Percentiles rank a stretch among this genome's conserved stretches.
phyloP scores from a whole-genome alignment of 2,888 invertebrate genomes.

The Busseola fusca region DNA sequence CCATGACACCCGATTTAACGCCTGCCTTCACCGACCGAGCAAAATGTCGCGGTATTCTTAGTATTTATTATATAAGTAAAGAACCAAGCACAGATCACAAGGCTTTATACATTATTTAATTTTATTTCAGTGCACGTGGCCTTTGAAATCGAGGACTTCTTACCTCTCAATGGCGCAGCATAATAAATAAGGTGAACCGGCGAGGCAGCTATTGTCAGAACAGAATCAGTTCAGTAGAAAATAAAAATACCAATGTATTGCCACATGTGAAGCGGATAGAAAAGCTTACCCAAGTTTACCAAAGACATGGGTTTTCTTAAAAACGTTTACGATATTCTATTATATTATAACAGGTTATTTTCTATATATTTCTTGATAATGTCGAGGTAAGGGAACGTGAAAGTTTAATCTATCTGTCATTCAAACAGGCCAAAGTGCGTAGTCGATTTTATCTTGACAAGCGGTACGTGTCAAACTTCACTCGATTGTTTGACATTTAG shows the following conservation, averaged over 20 bases:
- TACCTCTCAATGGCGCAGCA: constrained; percentile 30
- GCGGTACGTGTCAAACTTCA: constrained; percentile 63
- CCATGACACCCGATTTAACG: background rate
- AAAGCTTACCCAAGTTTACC: background rate
- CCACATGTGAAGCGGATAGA: constrained; percentile 17
- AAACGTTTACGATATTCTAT: constrained; percentile 19
- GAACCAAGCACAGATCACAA: constrained; percentile 37
- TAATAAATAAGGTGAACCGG: constrained; percentile 51
- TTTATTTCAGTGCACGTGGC: constrained; percentile 36
- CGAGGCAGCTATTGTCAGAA: constrained; percentile 42
- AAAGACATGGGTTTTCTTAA: constrained; percentile 18
- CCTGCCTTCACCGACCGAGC: background rate
- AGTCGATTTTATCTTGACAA: constrained; percentile 71
- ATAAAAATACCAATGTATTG: constrained; percentile 43
- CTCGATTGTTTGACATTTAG: constrained; percentile 67
- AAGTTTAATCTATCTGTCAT: constrained; percentile 70
- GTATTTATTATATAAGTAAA: constrained; percentile 14
- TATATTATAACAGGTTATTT: constrained; percentile 34
- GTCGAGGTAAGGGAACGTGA: constrained; percentile 54
- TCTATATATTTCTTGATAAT: constrained; percentile 47
- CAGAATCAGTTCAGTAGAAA: constrained; percentile 41
- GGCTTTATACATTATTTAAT: constrained; percentile 34
- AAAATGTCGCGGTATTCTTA: constrained; percentile 46
- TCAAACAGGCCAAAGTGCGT: constrained; percentile 59
- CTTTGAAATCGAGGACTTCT: constrained; percentile 32